Conservation (phyloP, 2,113 vertebrate genomes). For the Grallaria varia region DNA sequence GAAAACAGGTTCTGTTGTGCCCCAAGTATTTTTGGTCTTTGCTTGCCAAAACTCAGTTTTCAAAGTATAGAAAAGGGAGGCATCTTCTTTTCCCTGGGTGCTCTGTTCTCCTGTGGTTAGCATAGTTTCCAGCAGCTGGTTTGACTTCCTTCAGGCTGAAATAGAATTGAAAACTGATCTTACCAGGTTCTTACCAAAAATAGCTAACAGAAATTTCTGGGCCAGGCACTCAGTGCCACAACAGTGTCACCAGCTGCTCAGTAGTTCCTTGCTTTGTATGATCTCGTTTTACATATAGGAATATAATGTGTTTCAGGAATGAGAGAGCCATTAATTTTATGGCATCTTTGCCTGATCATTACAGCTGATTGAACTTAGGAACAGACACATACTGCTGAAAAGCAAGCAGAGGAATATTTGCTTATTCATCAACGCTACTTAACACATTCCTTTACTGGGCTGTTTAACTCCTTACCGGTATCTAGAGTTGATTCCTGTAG, state of each 20-base stretch:
- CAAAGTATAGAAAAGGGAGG: background rate
- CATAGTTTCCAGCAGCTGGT: background rate
- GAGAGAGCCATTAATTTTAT: background rate
- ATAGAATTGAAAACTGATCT: background rate
- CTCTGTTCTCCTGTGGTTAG: background rate
- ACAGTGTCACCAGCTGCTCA: background rate
- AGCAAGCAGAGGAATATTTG: background rate
- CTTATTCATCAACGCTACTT: background rate
- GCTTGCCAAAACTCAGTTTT: background rate
- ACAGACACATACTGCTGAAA: background rate
- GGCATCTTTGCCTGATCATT: background rate
- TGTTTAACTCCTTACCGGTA: slow-evolving; percentile 71
- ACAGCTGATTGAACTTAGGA: background rate
- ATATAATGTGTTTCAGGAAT: background rate
- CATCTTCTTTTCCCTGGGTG: background rate
- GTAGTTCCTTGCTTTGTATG: background rate
- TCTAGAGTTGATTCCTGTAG: slow-evolving; percentile 57
- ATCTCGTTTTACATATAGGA: background rate
- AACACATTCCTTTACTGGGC: background rate
- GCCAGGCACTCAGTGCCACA: background rate
- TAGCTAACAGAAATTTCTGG: background rate
- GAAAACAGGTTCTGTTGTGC: background rate
- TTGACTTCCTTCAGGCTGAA: background rate
- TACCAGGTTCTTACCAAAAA: background rate
- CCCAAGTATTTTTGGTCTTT: background rate